phyloP scores from a whole-genome alignment of 2,113 vertebrate genomes.

The Toxotes jaculatrix region DNA sequence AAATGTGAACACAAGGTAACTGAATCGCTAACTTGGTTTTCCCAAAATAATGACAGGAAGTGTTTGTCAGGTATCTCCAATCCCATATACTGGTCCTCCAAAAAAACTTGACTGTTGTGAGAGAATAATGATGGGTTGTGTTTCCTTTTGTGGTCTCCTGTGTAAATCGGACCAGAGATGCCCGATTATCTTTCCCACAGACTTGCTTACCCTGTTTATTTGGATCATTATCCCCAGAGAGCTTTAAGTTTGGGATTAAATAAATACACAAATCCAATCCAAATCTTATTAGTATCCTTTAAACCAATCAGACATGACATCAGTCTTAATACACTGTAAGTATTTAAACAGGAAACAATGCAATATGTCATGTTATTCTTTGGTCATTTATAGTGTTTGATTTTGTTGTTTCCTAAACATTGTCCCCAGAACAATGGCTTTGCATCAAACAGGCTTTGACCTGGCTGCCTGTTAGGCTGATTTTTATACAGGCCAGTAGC shows the following conservation, averaged over 20 bases:
- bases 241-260: neutral
- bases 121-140: no score
- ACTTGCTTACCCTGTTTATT: neutral
- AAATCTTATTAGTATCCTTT: neutral
- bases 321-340: neutral
- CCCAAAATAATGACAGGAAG: no score
- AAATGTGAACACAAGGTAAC: conserved; percentile 99
- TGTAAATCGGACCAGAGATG: neutral
- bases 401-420: neutral
- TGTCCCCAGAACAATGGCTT: no score
- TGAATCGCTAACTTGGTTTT: neutral
- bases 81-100: neutral
- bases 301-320: neutral
- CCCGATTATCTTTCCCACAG: neutral
- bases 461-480: no score
- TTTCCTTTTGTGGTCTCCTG: no score
- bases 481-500: no score
- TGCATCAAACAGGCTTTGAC: no score
- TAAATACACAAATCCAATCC: neutral
- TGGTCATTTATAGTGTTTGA: neutral
- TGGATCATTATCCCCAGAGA: neutral
- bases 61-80: neutral
- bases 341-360: neutral
- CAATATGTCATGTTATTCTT: no score
- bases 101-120: neutral